Evolutionary conservation across 2,797 vertebrate species (phyloP), one percentile per base, ranked within the genome.

Genomic region (Epinephelus malabaricus): DNA sequence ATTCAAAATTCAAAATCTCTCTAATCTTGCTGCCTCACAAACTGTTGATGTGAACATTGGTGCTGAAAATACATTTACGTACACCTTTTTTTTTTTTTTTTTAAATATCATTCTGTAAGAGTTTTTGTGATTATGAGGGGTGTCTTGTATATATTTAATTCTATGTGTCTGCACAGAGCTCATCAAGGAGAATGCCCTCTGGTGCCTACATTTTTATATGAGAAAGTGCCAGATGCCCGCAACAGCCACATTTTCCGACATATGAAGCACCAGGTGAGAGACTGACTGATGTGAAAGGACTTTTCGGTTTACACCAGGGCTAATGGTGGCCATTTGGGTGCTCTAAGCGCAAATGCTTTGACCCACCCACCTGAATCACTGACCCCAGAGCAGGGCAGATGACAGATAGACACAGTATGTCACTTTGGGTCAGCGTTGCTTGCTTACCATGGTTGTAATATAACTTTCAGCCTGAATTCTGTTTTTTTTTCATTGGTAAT

Each of bases 191-290:
- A 13, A 51, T 82, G 65, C 27, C 56, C 47, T 8, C 12, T 78
- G 43, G 5, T 75, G 38, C 54, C 40, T 34, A 58, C 0, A 4
- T 87, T 58, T 73, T 67, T 79, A 14, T 76, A 40, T 66, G 69
- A 82, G 17, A 94, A 92, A 77, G 86, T 95, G 38, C 95, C 96
- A 21, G 95, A 96, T 90, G 94, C 96, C 6, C 55, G 85, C 58
- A 95, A 96, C 73, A 96, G 96, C 84, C 73, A 74, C 23, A 91
- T 95, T 61, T 92, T 95, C 75, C 79, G 46, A 82, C 85, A 92
- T 30, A 79, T 88, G 75, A 90, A 82, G 68, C 51, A 78, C 46
- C 93, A 94, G 92, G 95, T 95, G 64, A 94, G 86, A 67, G 55
- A 61, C 45, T 14, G 9, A 56, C n/a, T 0, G 17, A 45, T 63